Evolutionary conservation across 2,113 vertebrate species (phyloP).

Genomic region (Phrynocephalus versicolor): DNA sequence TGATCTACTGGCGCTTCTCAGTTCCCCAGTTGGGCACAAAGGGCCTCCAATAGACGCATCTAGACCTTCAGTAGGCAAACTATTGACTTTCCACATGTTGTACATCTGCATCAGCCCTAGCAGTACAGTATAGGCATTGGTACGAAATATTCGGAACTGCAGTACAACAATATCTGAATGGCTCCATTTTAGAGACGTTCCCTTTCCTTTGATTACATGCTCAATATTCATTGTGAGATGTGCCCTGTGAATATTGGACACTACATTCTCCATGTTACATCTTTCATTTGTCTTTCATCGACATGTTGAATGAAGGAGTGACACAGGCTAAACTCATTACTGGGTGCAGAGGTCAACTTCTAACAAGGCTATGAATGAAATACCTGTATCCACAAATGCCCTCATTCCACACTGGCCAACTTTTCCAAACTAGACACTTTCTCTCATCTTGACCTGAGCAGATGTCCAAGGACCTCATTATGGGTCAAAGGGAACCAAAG

Average conservation of each 20-base stretch:
- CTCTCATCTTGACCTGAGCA: background rate
- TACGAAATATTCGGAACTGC: too few species aligned
- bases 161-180: background rate
- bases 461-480: background rate
- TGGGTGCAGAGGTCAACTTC: background rate
- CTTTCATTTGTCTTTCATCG: background rate
- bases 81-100: background rate
- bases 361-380: background rate
- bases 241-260: background rate
- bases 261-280: too few species aligned
- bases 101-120: background rate
- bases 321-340: background rate
- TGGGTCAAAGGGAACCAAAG: background rate
- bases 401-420: background rate
- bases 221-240: background rate
- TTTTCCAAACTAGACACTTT: background rate
- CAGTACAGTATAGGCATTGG: too few species aligned
- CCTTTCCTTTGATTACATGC: background rate
- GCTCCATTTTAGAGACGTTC: background rate
- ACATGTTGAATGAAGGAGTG: background rate
- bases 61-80: background rate
- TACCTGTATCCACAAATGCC: background rate
- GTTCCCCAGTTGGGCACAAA: background rate
- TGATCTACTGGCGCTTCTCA: background rate
- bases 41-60: too few species aligned